phyloP scores from a whole-genome alignment of 2,888 invertebrate genomes.

The Volucella zonaria region DNA sequence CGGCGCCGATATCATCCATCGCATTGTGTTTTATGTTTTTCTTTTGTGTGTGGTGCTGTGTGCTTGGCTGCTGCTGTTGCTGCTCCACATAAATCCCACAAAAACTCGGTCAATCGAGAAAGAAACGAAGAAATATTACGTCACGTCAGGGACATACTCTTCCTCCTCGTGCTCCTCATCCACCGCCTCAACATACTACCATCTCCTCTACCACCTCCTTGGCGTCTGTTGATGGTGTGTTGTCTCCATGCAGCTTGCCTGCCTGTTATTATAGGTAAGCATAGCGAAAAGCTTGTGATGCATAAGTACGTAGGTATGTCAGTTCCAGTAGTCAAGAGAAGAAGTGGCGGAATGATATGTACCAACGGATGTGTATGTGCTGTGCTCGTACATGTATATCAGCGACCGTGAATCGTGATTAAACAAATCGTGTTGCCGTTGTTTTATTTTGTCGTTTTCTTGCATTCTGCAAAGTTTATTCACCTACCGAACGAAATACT shows the following conservation, averaged over 20 bases:
- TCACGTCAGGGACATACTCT: constrained; percentile 55
- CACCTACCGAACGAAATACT: constrained; percentile 46
- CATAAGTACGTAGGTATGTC: constrained; percentile 13
- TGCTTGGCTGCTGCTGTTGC: constrained; percentile 9
- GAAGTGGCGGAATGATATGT: background rate
- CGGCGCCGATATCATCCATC: constrained; percentile 12
- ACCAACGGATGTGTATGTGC: background rate
- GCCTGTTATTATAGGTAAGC: constrained; percentile 3
- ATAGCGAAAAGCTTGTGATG: constrained; percentile 33
- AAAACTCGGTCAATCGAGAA: constrained; percentile 69
- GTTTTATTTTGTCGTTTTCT: constrained; percentile 63
- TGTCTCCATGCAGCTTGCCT: background rate
- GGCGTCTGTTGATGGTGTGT: background rate
- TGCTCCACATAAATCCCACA: constrained; percentile 57
- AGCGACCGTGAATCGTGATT: constrained; percentile 71
- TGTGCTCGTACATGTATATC: background rate
- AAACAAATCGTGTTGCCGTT: constrained; percentile 59
- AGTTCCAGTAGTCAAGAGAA: too few species aligned
- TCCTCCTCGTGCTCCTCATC: background rate
- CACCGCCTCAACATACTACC: too few species aligned
- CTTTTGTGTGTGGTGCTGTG: constrained; percentile 16
- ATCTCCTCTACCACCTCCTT: background rate
- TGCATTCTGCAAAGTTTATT: constrained; percentile 70
- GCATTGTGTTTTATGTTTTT: constrained; percentile 56
- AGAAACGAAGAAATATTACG: constrained; percentile 65